phyloP scores from a whole-genome alignment of 2,113 vertebrate species.

The Arenaria interpres region DNA sequence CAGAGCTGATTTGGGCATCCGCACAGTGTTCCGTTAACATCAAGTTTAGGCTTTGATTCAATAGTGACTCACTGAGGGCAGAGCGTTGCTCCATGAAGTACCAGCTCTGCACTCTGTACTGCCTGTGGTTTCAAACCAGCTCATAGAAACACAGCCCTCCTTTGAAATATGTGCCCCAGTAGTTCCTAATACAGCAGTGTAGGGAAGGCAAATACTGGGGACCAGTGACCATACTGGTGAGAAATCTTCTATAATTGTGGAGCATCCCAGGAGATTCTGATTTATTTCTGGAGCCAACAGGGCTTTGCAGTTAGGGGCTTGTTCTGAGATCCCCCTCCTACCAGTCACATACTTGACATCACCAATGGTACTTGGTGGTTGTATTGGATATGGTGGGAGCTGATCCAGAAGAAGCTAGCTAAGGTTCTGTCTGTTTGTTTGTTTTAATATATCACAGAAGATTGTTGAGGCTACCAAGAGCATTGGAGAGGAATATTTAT shows the following conservation, averaged over 20 bases:
- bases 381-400: not conserved
- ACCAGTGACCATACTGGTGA: not conserved
- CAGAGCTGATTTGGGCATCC: not conserved
- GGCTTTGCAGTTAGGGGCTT: not conserved
- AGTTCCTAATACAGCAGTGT: not conserved
- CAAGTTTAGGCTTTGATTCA: constrained; percentile 35
- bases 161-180: not conserved
- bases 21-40: not conserved
- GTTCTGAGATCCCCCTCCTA: not conserved
- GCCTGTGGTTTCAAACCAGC: not conserved
- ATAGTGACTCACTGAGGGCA: constrained; percentile 44
- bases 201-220: not conserved
- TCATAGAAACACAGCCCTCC: not conserved
- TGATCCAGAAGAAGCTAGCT: not conserved
- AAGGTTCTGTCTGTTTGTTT: not conserved
- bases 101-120: not conserved
- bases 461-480: constrained; percentile 10
- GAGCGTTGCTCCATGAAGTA: not conserved
- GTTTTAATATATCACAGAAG: not conserved
- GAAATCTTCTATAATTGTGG: not conserved
- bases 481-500: constrained; percentile 36
- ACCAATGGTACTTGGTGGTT: not conserved
- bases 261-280: not conserved
- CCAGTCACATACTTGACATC: not conserved
- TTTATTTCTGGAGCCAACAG: not conserved